phyloP scores from a whole-genome alignment of 2,797 vertebrate genomes.

The Pangasius mekongensis region DNA sequence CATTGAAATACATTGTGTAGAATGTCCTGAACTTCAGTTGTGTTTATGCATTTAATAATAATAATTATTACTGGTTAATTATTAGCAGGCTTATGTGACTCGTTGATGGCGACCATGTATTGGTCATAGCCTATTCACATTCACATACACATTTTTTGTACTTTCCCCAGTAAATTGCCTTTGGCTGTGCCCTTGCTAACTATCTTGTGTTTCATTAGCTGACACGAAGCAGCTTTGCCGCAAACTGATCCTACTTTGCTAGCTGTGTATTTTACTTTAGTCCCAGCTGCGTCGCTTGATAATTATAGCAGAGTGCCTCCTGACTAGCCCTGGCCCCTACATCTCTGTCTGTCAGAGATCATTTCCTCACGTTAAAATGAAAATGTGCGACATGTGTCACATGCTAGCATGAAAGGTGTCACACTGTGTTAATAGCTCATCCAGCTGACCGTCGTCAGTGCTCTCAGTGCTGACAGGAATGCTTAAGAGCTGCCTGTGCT shows the following conservation, averaged over 20 bases:
- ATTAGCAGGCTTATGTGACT: background rate
- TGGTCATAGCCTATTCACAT: background rate
- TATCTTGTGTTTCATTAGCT: conserved; percentile 52
- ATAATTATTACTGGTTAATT: background rate
- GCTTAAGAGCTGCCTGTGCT: conserved; percentile 20
- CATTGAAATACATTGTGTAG: background rate
- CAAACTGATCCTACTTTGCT: conserved; percentile 48
- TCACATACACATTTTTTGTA: background rate
- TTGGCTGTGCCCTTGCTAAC: background rate
- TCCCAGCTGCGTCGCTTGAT: conserved; percentile 47
- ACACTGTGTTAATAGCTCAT: conserved; percentile 61
- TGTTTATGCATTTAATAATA: background rate
- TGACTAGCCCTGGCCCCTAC: conserved; percentile 52
- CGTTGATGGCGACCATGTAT: background rate
- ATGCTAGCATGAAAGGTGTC: conserved; percentile 67
- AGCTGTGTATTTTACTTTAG: conserved; percentile 62
- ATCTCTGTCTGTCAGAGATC: conserved; percentile 71
- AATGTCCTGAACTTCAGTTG: background rate
- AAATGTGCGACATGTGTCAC: conserved; percentile 66
- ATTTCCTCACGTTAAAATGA: conserved; percentile 64
- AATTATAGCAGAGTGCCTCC: conserved; percentile 36
- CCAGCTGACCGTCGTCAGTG: conserved; percentile 72
- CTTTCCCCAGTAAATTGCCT: background rate
- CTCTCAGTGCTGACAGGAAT: conserved; percentile 53
- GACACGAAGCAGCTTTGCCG: conserved; percentile 68